A percentile compares a stretch with the other conserved stretches of the same genome.
phyloP scores from a whole-genome alignment of 2,113 vertebrate genomes.

The Lutjanus erythropterus region DNA sequence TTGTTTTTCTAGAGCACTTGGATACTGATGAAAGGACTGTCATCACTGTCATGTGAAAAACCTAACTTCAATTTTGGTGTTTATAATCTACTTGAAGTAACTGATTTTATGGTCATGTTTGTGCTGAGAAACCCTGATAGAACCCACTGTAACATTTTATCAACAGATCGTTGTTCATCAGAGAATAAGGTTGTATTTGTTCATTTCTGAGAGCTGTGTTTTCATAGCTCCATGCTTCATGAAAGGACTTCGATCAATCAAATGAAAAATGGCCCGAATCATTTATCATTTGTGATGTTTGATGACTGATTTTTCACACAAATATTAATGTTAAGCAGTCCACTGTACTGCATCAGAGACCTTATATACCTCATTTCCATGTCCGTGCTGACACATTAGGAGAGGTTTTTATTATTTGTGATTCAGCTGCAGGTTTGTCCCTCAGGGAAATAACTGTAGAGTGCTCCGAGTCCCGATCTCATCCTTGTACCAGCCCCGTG shows the following conservation, averaged over 20 bases:
- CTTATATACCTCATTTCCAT: constrained; percentile 80
- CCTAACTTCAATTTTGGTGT: constrained; percentile 68
- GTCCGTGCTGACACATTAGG: constrained; percentile 75
- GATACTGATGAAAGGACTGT: constrained; percentile 55
- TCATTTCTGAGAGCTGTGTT: constrained; percentile 27
- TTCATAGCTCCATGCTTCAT: constrained; percentile 3
- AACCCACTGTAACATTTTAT: constrained; percentile 67
- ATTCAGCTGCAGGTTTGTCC: constrained; percentile 77
- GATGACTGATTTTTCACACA: constrained; percentile 26
- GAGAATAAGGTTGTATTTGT: constrained; percentile 29
- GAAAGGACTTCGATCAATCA: constrained; percentile 11
- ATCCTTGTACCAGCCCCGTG: constrained; percentile 21
- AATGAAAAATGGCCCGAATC: constrained; percentile 15
- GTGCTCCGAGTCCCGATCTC: constrained; percentile 34
- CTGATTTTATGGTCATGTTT: constrained; percentile 62
- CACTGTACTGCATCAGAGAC: constrained; percentile 45
- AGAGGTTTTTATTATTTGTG: constrained; percentile 65
- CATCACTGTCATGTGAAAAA: constrained; percentile 68
- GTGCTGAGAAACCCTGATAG: constrained; percentile 63
- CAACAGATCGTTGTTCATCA: constrained; percentile 37
- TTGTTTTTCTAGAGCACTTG: constrained; percentile 57
- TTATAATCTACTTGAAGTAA: constrained; percentile 77
- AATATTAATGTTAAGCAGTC: constrained; percentile 47
- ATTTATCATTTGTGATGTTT: constrained; percentile 27
- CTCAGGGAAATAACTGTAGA: constrained; percentile 81